Conservation (phyloP, 2,797 vertebrate species). For the Notolepis coatsorum region DNA sequence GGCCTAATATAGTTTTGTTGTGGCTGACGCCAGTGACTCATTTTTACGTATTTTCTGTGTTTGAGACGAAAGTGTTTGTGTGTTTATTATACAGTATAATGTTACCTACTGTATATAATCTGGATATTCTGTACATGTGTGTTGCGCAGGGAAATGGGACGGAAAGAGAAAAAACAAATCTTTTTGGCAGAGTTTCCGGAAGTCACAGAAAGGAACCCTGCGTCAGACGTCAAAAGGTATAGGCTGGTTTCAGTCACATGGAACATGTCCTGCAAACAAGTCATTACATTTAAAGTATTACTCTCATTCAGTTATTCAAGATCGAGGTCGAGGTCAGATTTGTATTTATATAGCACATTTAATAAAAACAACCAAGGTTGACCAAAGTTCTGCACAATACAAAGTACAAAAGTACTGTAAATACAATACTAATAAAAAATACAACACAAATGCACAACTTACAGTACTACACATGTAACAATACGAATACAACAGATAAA, state of each 20-base stretch:
- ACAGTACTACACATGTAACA: too few species aligned
- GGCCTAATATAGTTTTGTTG: background rate
- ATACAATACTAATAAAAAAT: too few species aligned
- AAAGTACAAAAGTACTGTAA: too few species aligned
- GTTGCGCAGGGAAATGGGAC: constrained; percentile 89
- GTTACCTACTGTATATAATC: background rate
- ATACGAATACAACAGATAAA: too few species aligned
- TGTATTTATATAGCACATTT: too few species aligned
- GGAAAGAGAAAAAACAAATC: constrained; percentile 96
- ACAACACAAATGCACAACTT: too few species aligned
- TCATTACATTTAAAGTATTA: background rate
- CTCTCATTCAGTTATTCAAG: too few species aligned
- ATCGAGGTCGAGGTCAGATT: too few species aligned
- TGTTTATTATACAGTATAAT: background rate
- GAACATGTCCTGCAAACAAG: background rate
- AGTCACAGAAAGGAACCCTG: constrained; percentile 90
- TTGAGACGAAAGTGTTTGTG: background rate
- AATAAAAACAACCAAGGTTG: too few species aligned
- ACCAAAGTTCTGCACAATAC: too few species aligned
- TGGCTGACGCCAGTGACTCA: too few species aligned
- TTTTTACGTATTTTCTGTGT: background rate
- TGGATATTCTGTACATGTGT: background rate
- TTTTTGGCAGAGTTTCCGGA: constrained; percentile 96
- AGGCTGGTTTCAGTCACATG: background rate
- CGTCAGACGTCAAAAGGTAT: constrained; percentile 93